Evolutionary conservation across 2,113 vertebrate species (phyloP).

Genomic region (Macroglossus sobrinus): DNA sequence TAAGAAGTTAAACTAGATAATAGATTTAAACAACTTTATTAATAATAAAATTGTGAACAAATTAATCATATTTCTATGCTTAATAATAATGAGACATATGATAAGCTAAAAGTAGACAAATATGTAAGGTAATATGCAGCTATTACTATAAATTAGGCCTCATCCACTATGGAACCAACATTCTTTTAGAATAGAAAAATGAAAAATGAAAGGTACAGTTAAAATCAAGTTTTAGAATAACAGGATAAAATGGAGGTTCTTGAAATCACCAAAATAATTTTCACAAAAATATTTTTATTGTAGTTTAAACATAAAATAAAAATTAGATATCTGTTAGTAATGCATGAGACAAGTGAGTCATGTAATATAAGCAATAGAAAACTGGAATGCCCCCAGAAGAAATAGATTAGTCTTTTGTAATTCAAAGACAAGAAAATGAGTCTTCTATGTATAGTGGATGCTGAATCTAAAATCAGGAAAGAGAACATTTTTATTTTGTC

Average conservation of each 20-base stretch:
- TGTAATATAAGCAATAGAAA: neutral
- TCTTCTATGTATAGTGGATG: neutral
- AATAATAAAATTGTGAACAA: neutral
- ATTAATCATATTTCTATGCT: neutral
- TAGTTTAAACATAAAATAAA: neutral
- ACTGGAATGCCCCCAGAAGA: neutral
- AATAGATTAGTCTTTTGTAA: neutral
- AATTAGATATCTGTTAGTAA: neutral
- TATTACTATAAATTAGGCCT: neutral
- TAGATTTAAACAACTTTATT: neutral
- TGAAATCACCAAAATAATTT: neutral
- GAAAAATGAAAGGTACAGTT: neutral
- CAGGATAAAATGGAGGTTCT: neutral
- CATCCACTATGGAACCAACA: neutral
- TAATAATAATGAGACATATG: neutral
- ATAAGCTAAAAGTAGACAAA: neutral
- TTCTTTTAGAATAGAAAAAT: neutral
- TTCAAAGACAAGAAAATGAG: neutral
- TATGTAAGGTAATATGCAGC: neutral
- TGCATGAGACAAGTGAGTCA: neutral
- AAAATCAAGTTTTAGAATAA: neutral
- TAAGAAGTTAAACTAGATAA: neutral
- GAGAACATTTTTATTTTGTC: neutral
- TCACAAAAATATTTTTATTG: neutral
- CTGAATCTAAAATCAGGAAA: slow-evolving; percentile 31